Evolutionary conservation across 2,797 vertebrate genomes (phyloP).

Genomic region (Diplodus sargus): DNA sequence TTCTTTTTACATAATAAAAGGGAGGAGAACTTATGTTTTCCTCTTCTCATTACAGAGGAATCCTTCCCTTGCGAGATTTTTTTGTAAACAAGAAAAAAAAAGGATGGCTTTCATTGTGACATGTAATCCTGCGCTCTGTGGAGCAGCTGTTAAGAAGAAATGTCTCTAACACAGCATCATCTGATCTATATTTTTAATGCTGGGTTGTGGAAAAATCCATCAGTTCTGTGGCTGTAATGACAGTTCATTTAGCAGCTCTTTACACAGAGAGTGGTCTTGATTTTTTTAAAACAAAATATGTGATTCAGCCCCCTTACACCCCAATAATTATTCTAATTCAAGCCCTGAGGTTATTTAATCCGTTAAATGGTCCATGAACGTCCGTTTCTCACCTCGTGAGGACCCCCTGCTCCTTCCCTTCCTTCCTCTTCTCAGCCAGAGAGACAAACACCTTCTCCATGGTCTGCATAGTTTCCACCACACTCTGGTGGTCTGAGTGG

Average conservation of each 20-base stretch:
- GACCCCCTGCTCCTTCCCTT: slow-evolving; percentile 69
- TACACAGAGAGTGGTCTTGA: neutral
- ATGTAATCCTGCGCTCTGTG: no score
- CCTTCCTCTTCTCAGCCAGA: slow-evolving; percentile 81
- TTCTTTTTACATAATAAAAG: neutral
- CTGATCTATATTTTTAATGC: no score
- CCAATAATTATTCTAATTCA: neutral
- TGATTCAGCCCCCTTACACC: neutral
- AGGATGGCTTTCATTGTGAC: no score
- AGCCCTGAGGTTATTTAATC: neutral
- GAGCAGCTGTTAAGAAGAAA: no score
- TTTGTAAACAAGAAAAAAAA: no score
- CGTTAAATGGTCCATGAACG: neutral
- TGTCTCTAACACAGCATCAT: no score
- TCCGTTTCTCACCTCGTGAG: slow-evolving; percentile 76
- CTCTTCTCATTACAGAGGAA: no score
- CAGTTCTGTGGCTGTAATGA: neutral
- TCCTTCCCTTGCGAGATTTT: no score
- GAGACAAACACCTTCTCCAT: slow-evolving; percentile 84
- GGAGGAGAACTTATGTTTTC: no score
- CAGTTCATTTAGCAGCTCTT: neutral
- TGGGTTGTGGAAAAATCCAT: no score
- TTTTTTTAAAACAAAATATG: neutral
- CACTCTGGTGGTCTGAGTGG: slow-evolving; percentile 75
- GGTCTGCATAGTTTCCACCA: slow-evolving; percentile 77